Base-by-base conservation (phyloP, 2,888 invertebrate genomes). In the Coleophora flavipennella region DNA sequence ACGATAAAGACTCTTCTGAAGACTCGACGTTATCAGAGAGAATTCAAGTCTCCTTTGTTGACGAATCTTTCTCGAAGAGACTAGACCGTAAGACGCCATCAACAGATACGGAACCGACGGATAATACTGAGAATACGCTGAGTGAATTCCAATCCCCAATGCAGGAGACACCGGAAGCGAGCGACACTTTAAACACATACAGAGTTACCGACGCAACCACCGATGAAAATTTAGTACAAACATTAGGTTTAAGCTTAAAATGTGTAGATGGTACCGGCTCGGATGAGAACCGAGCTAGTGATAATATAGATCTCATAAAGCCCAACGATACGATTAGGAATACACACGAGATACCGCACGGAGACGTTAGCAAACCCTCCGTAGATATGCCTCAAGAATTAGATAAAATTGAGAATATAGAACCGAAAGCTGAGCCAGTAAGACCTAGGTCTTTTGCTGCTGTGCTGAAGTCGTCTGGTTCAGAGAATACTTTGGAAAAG, bases 181-280 rank as follows among this genome's bases (percentile, higher is more conserved):
- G 49, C 35, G 68, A 67, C 41, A 41, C 44, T 8, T 45, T 44
- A 12, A 45, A 43, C 40, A 13, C 43, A 40, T 54, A 50, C 31
- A 67, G 51, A 70, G 77, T 80, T 77, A 79, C 80, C 75, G 67
- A 66, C 45, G 44, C 52, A 57, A 69, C 84, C 83, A 83, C 84
- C 84, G 84, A 79, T 71, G 72, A 73, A 58, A 67, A 62, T 59
- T 66, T 76, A 83, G 83, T 84, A 84, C 83, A 83, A 84, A 55
- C 52, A 64, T 62, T 84, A 84, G 83, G 63, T 74, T 61, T 84
- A 83, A 84, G 83, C 61, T 55, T 67, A 59, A 70, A 65, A 53
- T 62, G 46, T 53, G 41, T 48, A 45, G 57, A 67, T 46, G 53
- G 50, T 52, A 56, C 62, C 43, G 54, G 62, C 57, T 58, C 48